Percentiles rank a stretch among this genome's conserved stretches.
phyloP scores from a whole-genome alignment of 2,888 invertebrate species.

The Euplexia lucipara region DNA sequence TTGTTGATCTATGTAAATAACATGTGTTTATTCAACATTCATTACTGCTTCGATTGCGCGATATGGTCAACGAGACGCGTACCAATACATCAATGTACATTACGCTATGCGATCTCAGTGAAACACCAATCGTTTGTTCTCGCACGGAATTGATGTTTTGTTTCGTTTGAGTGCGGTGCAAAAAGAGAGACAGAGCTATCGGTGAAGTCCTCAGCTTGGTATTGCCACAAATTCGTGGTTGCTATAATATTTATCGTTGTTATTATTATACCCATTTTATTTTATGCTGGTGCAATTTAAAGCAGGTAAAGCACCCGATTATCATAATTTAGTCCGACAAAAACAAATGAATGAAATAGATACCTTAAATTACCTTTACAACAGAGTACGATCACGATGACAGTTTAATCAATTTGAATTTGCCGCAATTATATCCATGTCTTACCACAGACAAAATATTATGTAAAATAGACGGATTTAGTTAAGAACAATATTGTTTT shows the following conservation, averaged over 20 bases:
- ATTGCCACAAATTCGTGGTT: conserved; percentile 34
- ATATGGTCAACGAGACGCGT: fast-evolving
- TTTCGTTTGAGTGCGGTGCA: conserved; percentile 38
- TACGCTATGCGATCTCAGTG: conserved; percentile 6
- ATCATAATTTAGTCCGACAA: background rate
- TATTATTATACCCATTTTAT: too few relatives aligned
- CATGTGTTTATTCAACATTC: conserved; percentile 52
- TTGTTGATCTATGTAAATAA: conserved; percentile 31
- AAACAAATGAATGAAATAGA: too few relatives aligned
- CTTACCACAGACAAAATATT: conserved; percentile 2
- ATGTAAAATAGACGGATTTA: background rate
- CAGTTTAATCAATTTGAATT: conserved; percentile 15
- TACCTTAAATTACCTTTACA: too few relatives aligned
- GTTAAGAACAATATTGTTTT: background rate
- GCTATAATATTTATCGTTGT: background rate
- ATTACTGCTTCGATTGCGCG: conserved; percentile 62
- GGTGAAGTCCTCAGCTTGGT: conserved; percentile 19
- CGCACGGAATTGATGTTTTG: conserved; percentile 31
- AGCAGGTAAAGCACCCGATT: background rate
- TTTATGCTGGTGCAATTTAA: background rate
- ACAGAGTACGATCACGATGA: background rate
- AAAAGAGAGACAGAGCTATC: conserved; percentile 54
- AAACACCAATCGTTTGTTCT: background rate
- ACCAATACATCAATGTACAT: conserved; percentile 58
- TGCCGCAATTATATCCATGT: conserved; percentile 18